Evolutionary conservation across 2,113 vertebrate species (phyloP).

Genomic region (Etia nguti): DNA sequence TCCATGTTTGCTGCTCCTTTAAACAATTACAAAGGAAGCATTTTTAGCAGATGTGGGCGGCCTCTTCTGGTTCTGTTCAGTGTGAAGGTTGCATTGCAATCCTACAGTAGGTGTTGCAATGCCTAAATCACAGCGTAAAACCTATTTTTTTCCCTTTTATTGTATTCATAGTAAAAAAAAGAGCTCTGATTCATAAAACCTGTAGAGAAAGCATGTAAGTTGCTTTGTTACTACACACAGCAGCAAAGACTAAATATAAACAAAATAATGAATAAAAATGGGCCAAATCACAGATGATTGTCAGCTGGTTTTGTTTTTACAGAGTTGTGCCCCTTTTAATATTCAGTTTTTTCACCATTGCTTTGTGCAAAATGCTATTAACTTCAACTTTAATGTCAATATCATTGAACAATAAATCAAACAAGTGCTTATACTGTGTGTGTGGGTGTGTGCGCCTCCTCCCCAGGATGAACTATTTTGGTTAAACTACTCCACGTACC

Average conservation of each 20-base stretch:
- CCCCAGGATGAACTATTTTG: neutral
- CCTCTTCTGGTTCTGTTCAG: neutral
- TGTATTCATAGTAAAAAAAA: neutral
- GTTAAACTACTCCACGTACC: neutral
- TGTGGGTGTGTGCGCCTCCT: neutral
- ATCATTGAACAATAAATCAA: neutral
- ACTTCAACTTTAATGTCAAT: neutral
- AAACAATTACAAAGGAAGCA: constrained; percentile 5
- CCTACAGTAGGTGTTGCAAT: neutral
- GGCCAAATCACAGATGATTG: neutral
- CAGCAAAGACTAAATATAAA: neutral
- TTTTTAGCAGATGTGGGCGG: constrained; percentile 35
- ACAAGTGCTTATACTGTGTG: neutral
- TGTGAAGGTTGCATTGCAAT: neutral
- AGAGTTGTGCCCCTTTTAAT: neutral
- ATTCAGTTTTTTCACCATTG: neutral
- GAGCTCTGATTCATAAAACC: neutral
- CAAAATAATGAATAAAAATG: neutral
- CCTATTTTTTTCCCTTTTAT: neutral
- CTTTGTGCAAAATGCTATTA: neutral
- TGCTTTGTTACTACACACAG: neutral
- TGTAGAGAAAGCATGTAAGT: neutral
- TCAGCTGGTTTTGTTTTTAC: neutral
- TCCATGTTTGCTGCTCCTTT: neutral
- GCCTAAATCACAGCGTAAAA: neutral